Evolutionary conservation across 2,888 invertebrate species (phyloP), one percentile per base, ranked within the genome.

Genomic region (Pinctada fucata): DNA sequence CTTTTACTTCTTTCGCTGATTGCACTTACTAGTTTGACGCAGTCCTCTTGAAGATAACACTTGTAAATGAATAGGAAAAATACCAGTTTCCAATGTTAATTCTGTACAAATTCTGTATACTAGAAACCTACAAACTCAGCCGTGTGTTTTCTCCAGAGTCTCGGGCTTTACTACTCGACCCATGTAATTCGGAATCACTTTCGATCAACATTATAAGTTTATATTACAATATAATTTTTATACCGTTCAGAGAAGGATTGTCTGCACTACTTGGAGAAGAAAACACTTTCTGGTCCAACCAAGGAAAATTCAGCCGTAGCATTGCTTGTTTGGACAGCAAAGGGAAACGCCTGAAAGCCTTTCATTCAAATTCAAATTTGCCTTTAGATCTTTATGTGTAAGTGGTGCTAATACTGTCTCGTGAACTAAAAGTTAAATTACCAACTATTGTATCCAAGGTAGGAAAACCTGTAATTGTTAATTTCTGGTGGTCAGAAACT

Each of bases 171-270:
- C n/a, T n/a, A n/a, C n/a, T n/a, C n/a, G n/a, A n/a, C 10, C 10
- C 10, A 52, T 8, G 58, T 10, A 52, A 8, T 8, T 52, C 10
- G 58, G 2, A 47, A 48, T 68, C 47, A 31, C 31, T 48, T 68
- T 13, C 68, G 68, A 68, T 47, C 68, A 68, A 68, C 58, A 52
- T 52, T 10, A 52, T 52, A 45, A n/a, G n/a, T n/a, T n/a, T n/a
- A n/a, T n/a, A n/a, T n/a, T n/a, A n/a, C n/a, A n/a, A n/a, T n/a
- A n/a, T n/a, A 8, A 31, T 45, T 68, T 8, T 68, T 68, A 48
- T 68, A 68, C 6, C 31, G 68, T 31, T 45, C 68, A 45, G 68
- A 68, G 47, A 68, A 68, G 68, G 68, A 68, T 68, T 45, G 31
- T 31, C 13, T 68, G 48, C 68, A 45, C 47, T 68, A 45, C 68